Percentiles rank a stretch among this genome's conserved stretches.
phyloP scores from a whole-genome alignment of 2,888 invertebrate genomes.

The Arrhopalites spinosus region DNA sequence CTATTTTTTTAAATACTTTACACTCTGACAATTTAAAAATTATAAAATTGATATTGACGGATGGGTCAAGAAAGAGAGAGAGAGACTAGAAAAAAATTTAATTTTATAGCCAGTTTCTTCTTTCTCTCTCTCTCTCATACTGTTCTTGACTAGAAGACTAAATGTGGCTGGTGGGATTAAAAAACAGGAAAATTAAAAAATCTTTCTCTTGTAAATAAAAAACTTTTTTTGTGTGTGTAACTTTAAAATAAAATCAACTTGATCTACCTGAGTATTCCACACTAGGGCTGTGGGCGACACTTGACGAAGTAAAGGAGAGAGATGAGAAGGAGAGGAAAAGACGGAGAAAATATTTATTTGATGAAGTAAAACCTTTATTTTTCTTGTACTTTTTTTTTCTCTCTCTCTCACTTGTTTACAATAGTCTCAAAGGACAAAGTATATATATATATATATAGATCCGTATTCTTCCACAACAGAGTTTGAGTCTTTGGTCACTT shows the following conservation, averaged over 20 bases:
- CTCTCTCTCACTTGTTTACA: neutral
- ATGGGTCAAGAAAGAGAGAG: too few species aligned
- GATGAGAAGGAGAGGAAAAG: neutral
- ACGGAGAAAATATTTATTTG: slow-evolving; percentile 1
- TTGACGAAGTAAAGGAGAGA: neutral
- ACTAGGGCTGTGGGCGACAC: slow-evolving; percentile 34
- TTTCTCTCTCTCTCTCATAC: neutral
- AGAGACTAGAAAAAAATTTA: too few species aligned
- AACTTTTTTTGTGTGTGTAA: too few species aligned
- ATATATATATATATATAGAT: too few species aligned
- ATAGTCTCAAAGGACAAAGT: neutral
- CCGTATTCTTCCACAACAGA: neutral
- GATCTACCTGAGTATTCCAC: slow-evolving; percentile 42
- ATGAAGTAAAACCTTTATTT: slow-evolving; percentile 18
- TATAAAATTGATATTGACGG: too few species aligned
- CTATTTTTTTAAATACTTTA: neutral
- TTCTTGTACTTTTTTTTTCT: neutral
- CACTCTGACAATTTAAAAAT: too few species aligned
- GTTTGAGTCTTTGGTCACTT: slow-evolving; percentile 31
- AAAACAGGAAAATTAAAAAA: too few species aligned
- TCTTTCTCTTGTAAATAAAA: too few species aligned
- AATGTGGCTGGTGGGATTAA: too few species aligned
- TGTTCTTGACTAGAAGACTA: neutral
- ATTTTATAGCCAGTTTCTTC: neutral
- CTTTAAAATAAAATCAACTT: neutral